Conservation (phyloP, 2,113 vertebrate genomes). For the Terrapene triunguis region DNA sequence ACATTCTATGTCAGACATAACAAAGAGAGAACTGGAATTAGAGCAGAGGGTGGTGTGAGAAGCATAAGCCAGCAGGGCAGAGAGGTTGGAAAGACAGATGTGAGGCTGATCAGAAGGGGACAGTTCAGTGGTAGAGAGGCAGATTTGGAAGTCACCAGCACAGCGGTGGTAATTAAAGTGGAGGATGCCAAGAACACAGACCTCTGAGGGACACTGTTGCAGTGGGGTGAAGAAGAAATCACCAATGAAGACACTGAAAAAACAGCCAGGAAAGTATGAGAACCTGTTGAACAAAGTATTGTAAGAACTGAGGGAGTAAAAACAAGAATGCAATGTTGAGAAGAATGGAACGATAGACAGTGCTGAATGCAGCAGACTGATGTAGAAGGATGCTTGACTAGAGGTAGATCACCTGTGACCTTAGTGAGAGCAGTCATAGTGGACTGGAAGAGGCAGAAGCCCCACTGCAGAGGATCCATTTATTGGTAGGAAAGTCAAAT, state of each 20-base stretch:
- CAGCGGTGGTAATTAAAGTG: background rate
- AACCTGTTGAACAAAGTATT: background rate
- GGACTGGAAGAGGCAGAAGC: background rate
- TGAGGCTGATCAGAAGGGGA: background rate
- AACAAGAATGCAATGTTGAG: background rate
- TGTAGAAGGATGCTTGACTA: background rate
- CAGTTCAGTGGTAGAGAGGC: rapidly evolving
- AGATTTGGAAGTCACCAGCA: background rate
- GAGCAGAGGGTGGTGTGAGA: background rate
- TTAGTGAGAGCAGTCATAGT: background rate
- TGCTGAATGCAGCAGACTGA: background rate
- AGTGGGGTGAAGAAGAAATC: background rate
- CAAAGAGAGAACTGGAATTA: background rate
- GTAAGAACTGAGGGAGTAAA: background rate
- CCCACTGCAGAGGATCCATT: rapidly evolving
- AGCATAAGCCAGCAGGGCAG: rapidly evolving
- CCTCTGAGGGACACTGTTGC: rapidly evolving
- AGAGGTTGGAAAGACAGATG: background rate
- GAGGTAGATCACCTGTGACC: background rate
- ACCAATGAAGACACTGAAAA: background rate
- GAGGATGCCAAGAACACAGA: background rate
- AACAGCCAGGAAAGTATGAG: background rate
- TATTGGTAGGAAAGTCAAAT: background rate
- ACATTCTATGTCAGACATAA: background rate
- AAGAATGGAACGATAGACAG: background rate